Evolutionary conservation across 1,140 invertebrate species (phyloP).

Genomic region (Arion vulgaris): DNA sequence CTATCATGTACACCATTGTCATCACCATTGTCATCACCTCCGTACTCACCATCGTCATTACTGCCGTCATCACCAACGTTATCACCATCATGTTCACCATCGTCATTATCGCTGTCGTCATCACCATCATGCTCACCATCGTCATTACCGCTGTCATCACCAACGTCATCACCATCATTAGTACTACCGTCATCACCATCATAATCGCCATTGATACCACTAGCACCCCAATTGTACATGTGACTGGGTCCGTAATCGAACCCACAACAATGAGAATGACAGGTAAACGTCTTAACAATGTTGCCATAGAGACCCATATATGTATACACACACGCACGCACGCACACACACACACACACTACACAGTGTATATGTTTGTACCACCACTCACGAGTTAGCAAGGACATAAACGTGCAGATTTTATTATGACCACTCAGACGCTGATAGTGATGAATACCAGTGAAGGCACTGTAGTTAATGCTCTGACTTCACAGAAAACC

Average conservation of each 20-base stretch:
- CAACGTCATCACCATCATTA: slow-evolving; percentile 15
- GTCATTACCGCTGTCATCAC: background rate
- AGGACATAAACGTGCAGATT: too few species aligned
- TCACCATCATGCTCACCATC: background rate
- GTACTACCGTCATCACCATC: background rate
- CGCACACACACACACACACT: too few species aligned
- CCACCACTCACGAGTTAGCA: too few species aligned
- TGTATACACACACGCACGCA: background rate
- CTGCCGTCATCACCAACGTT: too few species aligned
- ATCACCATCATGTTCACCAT: too few species aligned
- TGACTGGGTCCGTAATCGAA: background rate
- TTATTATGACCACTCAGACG: too few species aligned
- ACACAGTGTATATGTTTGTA: too few species aligned
- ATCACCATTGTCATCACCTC: background rate
- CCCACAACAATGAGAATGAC: background rate
- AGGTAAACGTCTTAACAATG: too few species aligned
- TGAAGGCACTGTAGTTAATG: too few species aligned
- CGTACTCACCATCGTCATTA: background rate
- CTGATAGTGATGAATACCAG: too few species aligned
- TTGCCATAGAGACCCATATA: background rate
- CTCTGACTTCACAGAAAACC: too few species aligned
- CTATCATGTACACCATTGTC: background rate
- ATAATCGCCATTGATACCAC: background rate
- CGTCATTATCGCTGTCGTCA: too few species aligned
- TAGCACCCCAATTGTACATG: background rate